Conservation (phyloP, 2,888 invertebrate genomes). For the Rhabditoides inermis region DNA sequence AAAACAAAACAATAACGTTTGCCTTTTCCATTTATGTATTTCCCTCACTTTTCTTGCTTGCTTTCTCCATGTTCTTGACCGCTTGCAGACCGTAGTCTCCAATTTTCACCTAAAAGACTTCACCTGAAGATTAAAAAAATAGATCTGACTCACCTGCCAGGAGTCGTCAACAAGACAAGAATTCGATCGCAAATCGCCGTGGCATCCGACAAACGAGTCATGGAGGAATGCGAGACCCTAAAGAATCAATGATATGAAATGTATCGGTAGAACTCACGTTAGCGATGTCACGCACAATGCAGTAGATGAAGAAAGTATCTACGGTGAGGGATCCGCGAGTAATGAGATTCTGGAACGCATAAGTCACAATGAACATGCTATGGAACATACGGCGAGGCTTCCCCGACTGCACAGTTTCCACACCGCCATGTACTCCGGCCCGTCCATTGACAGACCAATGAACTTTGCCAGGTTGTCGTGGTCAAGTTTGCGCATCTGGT, state of each 20-base stretch:
- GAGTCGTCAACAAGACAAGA: slow-evolving; percentile 11
- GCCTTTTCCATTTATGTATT: too few species aligned
- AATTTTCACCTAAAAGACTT: too few species aligned
- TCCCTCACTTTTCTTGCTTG: too few species aligned
- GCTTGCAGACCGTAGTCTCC: slow-evolving; percentile 5
- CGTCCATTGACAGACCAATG: slow-evolving; percentile 1
- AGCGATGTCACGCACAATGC: slow-evolving; percentile 4
- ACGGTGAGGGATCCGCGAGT: background rate
- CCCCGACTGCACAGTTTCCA: slow-evolving; percentile 7
- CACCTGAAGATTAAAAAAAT: too few species aligned
- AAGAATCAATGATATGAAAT: too few species aligned
- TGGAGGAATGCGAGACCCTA: slow-evolving; percentile 6
- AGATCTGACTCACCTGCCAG: too few species aligned
- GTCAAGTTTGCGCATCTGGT: slow-evolving; percentile 3
- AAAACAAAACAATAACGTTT: too few species aligned
- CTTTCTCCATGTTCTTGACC: background rate
- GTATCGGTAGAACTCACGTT: too few species aligned
- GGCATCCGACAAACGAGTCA: slow-evolving; percentile 7
- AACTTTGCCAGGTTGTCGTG: slow-evolving; percentile 9
- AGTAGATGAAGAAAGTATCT: slow-evolving; percentile 8
- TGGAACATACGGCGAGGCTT: background rate
- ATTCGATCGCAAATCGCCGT: slow-evolving; percentile 8
- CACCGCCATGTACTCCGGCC: slow-evolving; percentile 5
- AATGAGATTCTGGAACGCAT: slow-evolving; percentile 3
- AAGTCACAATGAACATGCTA: background rate